Evolutionary conservation across 2,113 vertebrate species (phyloP), one percentile per base, ranked within the genome.

Genomic region (Dromas ardeola): DNA sequence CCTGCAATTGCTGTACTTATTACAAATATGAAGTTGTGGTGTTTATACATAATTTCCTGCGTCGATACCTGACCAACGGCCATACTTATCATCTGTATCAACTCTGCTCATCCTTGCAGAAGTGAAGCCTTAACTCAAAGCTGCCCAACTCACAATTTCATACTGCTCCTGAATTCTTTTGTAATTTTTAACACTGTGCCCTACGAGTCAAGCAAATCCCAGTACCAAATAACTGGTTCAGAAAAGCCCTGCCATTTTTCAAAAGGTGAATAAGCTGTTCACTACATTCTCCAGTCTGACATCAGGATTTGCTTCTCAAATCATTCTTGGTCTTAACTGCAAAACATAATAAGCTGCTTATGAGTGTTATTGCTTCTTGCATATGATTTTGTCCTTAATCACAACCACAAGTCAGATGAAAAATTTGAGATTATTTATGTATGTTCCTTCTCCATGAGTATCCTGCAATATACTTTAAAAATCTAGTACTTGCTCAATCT

Each of bases 1-100:
- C 6, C n/a, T 71, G 20, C n/a, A 55, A 23, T 59, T 36, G 16
- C 61, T 47, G 6, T 16, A 29, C 49, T 81, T 47, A 43, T 26
- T 42, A n/a, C 4, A 77, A 52, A n/a, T 8, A 42, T 0, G 8
- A 61, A 63, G 13, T 5, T 62, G 32, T 3, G 3, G 1, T 14
- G 22, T 2, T 87, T 61, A 20, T 4, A 45, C 19, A 29, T 6
- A 7, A 88, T 73, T 83, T 89, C 56, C 61, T 71, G 42, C 30
- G n/a, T 85, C 56, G 72, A 50, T 13, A 63, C 23, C 49, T 65
- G 58, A 83, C 49, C 66, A 40, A 18, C 2, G 5, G 43, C 43
- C 36, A 56, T 16, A 73, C 74, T 78, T 56, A 29, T 6, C 36
- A 56, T 5, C 83, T 74, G 22, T 45, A 26, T 25, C 30, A 78